Conservation (phyloP, 1,140 invertebrate species). For the Hyles vespertilio region DNA sequence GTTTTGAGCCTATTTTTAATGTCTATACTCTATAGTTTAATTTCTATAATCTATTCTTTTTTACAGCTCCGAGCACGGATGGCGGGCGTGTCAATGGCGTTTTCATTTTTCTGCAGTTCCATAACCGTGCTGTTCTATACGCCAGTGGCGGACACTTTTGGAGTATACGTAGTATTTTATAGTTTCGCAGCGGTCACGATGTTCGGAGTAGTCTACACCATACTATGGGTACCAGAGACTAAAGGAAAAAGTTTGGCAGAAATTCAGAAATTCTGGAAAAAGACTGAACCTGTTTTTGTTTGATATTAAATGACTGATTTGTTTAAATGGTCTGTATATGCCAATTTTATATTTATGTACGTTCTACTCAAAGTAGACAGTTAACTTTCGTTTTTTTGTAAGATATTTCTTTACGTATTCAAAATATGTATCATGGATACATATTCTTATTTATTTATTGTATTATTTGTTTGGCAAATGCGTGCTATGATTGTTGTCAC, state of each 20-base stretch:
- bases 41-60: not conserved
- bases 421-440: no score
- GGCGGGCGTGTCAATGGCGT: slow-evolving; percentile 38
- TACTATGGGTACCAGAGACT: slow-evolving; percentile 40
- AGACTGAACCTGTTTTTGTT: slow-evolving; percentile 30
- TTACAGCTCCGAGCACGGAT: slow-evolving; percentile 33
- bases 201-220: slow-evolving; percentile 32
- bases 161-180: slow-evolving; percentile 34
- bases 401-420: no score
- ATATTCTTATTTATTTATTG: no score
- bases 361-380: no score
- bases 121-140: slow-evolving; percentile 44
- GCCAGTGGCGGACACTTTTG: slow-evolving; percentile 32
- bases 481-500: no score
- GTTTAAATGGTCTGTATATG: not conserved
- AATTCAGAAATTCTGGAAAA: slow-evolving; percentile 36
- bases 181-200: slow-evolving; percentile 31
- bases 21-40: no score
- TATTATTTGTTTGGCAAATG: no score
- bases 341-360: no score
- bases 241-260: slow-evolving; percentile 36
- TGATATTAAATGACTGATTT: slow-evolving; percentile 6
- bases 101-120: slow-evolving; percentile 44
- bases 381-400: no score
- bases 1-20: no score